phyloP scores from a whole-genome alignment of 2,113 vertebrate genomes.

The Osmerus eperlanus region DNA sequence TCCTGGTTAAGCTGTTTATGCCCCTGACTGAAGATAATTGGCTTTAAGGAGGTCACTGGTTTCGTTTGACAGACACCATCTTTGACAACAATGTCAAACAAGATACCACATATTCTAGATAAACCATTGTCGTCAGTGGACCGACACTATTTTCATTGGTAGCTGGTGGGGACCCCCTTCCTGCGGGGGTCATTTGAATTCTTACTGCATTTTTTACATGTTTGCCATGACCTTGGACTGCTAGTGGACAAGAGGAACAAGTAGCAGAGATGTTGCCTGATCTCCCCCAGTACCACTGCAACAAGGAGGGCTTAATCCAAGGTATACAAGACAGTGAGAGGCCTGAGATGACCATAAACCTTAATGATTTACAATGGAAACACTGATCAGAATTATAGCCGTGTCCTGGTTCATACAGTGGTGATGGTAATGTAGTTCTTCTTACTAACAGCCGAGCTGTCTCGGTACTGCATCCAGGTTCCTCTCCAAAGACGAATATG shows the following conservation, averaged over 20 bases:
- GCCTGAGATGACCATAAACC: not conserved
- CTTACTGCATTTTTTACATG: slow-evolving; percentile 1
- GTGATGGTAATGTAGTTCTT: slow-evolving; percentile 20
- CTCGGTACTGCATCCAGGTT: slow-evolving; percentile 21
- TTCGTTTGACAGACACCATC: not conserved
- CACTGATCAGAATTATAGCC: slow-evolving; percentile 33
- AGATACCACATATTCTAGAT: slow-evolving; percentile 23
- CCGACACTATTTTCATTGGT: not conserved
- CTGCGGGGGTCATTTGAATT: not conserved
- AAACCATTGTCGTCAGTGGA: not conserved
- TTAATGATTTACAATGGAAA: slow-evolving; percentile 19
- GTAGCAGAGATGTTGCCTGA: no score
- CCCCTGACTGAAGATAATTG: not conserved
- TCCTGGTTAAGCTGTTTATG: slow-evolving; percentile 14
- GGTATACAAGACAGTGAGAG: not conserved
- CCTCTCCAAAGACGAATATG: slow-evolving; percentile 6
- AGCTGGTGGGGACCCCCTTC: slow-evolving; percentile 11
- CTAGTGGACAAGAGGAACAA: slow-evolving; percentile 14
- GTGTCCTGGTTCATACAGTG: slow-evolving; percentile 24
- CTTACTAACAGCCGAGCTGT: slow-evolving; percentile 22
- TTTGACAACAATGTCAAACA: slow-evolving; percentile 17
- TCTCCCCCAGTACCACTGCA: slow-evolving; percentile 5
- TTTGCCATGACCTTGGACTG: slow-evolving; percentile 35
- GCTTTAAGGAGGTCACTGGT: not conserved
- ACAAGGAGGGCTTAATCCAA: not conserved